These are phyloP conservation scores for Micoletzkya japonica DNA, from an alignment of 2,888 invertebrate species.

Conservation along the genomic window DNA sequence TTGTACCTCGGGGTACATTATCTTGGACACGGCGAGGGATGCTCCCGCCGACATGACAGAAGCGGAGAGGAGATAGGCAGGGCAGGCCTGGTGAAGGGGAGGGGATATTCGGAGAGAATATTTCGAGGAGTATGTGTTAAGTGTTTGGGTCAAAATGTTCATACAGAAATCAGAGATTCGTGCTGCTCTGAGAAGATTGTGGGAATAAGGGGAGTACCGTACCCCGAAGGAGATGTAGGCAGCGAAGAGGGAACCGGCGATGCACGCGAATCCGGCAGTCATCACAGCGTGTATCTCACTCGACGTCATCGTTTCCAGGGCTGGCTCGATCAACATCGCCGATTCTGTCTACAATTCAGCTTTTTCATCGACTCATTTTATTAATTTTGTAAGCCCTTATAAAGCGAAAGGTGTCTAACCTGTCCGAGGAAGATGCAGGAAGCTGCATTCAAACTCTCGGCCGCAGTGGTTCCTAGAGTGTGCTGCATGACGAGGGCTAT, in stretches of 20 bases:
- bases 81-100: constrained; percentile 67
- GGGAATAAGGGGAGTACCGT: background rate
- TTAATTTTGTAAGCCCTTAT: background rate
- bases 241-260: constrained; percentile 87
- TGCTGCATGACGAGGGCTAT: constrained; percentile 67
- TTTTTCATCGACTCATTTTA: background rate
- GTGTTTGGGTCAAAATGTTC: no score
- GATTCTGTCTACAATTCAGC: constrained; percentile 77
- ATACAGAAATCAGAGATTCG: no score
- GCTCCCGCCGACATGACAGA: constrained; percentile 95
- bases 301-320: constrained; percentile 79
- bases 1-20: constrained; percentile 87
- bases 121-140: no score
- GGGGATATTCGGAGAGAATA: no score
- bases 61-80: constrained; percentile 86
- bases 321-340: constrained; percentile 83
- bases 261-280: constrained; percentile 91
- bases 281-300: constrained; percentile 87
- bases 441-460: constrained; percentile 87
- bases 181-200: background rate
- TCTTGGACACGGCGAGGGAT: constrained; percentile 84
- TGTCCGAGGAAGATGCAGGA: constrained; percentile 91
- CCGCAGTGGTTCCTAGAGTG: constrained; percentile 84
- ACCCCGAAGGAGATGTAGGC: constrained; percentile 80
- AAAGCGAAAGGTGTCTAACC: constrained; percentile 69